phyloP scores from a whole-genome alignment of 1,140 invertebrate species.

The Eriocheir sinensis region DNA sequence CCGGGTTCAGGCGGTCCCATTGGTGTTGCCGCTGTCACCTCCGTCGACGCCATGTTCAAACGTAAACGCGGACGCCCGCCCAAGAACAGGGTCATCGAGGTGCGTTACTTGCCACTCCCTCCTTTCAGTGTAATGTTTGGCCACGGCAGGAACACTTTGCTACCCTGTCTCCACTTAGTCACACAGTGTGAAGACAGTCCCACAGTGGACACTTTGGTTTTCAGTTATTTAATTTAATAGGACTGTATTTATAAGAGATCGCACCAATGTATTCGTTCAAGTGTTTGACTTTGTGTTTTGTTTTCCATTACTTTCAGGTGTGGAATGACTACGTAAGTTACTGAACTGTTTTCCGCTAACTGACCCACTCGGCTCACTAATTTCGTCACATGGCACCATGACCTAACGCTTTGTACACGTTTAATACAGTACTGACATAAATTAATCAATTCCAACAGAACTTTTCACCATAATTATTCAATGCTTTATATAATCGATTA shows the following conservation, averaged over 20 bases:
- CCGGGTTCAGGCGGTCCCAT: slow-evolving; percentile 80
- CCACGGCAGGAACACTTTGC: neutral
- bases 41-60: slow-evolving; percentile 93
- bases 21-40: slow-evolving; percentile 87
- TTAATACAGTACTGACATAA: neutral
- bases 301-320: slow-evolving; percentile 75
- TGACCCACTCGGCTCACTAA: slow-evolving; percentile 50
- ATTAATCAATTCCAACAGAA: neutral
- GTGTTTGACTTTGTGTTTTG: slow-evolving; percentile 51
- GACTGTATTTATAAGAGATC: neutral
- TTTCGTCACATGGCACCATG: neutral
- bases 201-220: neutral
- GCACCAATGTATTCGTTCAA: neutral
- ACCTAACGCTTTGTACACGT: slow-evolving; percentile 24
- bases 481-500: neutral
- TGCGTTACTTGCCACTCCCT: slow-evolving; percentile 79
- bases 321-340: slow-evolving; percentile 79
- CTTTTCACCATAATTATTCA: neutral
- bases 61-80: slow-evolving; percentile 94
- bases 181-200: neutral
- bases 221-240: neutral
- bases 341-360: slow-evolving; percentile 59
- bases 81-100: slow-evolving; percentile 94
- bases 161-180: neutral
- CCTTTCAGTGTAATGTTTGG: neutral